Evolutionary conservation across 1,140 invertebrate species (phyloP), one percentile per base, ranked within the genome.

Genomic region (Macrobrachium nipponense): DNA sequence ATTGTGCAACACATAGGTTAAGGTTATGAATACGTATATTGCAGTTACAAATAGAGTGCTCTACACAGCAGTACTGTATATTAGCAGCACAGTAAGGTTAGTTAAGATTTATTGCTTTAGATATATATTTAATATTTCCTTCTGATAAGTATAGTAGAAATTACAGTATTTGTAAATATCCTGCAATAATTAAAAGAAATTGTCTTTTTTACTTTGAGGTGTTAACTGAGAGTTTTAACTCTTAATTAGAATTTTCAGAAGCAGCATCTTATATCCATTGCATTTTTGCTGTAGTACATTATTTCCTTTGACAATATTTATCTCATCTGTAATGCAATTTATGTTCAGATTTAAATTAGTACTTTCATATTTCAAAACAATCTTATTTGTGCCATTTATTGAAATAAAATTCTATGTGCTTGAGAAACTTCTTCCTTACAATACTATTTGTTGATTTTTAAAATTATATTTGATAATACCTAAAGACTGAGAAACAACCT

Each of bases 1-100:
- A 36, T 79, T 44, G 60, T 85, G 51, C 78, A 51, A 83, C 60
- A 51, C 60, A 36, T 85, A 85, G 83, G 70, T 68, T 85, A 85
- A 85, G 83, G 43, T 77, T 58, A 23, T 85, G n/a, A 72, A 61
- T 85, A n/a, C n/a, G n/a, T n/a, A 76, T 66, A 17, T 72, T 64
- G 64, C 73, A 85, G 23, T 66, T 80, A 73, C 17, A 64, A 43
- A 80, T 80, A 64, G 59, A 80, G 27, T 81, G 17, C 15, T 78
- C 62, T 44, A 79, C 62, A 58, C 20, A 44, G 62, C 51, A 79
- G 58, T 36, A 70, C 27, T 20, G 60, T 79, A 79, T 68, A 36
- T 27, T 85, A 85, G 83, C 77, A 79, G 83, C 83, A 79, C 61
- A 72, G 44, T 79, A 59, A 61, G 17, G 60, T 83, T 44, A 36